Evolutionary conservation across 2,113 vertebrate genomes (phyloP).

Genomic region (Oreotrochilus melanogaster): DNA sequence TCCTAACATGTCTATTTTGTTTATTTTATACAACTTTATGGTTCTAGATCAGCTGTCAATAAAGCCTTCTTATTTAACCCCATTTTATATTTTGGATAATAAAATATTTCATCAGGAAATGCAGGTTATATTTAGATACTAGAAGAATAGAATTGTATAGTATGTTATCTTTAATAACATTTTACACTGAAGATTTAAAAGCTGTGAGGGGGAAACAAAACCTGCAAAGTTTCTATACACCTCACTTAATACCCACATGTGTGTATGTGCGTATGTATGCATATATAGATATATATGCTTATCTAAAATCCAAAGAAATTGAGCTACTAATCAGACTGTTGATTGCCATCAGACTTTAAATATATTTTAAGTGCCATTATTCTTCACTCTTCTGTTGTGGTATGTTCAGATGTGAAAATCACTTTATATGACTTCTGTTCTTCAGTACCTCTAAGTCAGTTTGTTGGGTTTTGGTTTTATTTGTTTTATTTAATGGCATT

Average conservation of each 20-base stretch:
- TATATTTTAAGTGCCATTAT: constrained; percentile 49
- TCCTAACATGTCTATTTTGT: background rate
- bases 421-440: constrained; percentile 53
- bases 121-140: too few relatives aligned
- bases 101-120: background rate
- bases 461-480: background rate
- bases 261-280: background rate
- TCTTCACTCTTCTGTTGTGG: constrained; percentile 60
- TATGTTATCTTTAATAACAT: background rate
- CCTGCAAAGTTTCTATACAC: background rate
- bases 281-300: background rate
- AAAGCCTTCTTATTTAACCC: background rate
- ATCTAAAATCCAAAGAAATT: constrained; percentile 25
- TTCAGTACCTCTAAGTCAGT: background rate
- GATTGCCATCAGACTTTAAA: constrained; percentile 23
- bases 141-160: too few relatives aligned
- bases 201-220: background rate
- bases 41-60: background rate
- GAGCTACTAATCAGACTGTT: background rate
- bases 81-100: background rate
- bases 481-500: background rate
- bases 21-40: background rate
- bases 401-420: constrained; percentile 56
- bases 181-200: constrained; percentile 3
- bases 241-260: background rate